Conservation (phyloP, 2,797 vertebrate genomes). For the Linurgus olivaceus region DNA sequence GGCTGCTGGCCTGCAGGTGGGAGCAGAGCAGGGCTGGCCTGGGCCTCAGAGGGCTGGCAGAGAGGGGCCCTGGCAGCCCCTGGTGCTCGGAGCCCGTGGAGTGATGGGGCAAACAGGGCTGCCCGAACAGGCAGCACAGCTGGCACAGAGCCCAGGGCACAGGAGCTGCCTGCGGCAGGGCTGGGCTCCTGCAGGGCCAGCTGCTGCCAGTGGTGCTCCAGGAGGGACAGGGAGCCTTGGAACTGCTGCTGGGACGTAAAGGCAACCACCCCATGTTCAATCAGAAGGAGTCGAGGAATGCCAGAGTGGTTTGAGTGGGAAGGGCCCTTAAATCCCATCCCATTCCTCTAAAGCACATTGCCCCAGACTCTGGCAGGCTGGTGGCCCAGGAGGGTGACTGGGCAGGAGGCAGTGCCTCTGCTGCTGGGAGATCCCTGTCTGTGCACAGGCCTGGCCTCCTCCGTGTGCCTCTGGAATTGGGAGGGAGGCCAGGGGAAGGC, state of each 20-base stretch:
- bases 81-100: neutral
- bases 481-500: neutral
- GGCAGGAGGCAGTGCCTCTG: neutral
- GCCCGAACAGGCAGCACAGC: neutral
- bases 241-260: fast-evolving
- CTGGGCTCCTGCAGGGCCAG: neutral
- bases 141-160: neutral
- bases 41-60: neutral
- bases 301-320: neutral
- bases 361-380: neutral
- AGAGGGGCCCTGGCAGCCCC: neutral
- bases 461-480: neutral
- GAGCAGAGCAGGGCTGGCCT: neutral
- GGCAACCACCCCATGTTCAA: fast-evolving
- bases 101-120: neutral
- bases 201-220: neutral
- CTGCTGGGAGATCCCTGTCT: neutral
- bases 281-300: neutral
- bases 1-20: neutral
- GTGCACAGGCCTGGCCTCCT: neutral
- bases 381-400: neutral
- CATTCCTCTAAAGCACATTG: fast-evolving
- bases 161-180: neutral
- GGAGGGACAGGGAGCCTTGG: neutral
- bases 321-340: too few relatives aligned